phyloP scores from a whole-genome alignment of 2,888 invertebrate species.

The Macroteleia sp. region DNA sequence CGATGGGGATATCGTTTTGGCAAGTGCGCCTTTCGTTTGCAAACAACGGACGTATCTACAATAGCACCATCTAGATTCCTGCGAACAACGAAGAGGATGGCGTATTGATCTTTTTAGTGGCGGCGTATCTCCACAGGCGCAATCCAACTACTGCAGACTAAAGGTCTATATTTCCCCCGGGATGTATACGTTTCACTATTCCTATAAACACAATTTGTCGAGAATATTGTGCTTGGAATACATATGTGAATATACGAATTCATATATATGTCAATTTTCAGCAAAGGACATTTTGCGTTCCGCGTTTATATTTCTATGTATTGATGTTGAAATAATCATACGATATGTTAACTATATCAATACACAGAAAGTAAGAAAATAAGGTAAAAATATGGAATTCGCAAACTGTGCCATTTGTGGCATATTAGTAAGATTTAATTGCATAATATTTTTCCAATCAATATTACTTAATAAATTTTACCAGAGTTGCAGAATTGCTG shows the following conservation, averaged over 20 bases:
- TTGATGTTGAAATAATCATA: no score
- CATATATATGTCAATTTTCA: slow-evolving; percentile 54
- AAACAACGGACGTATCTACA: slow-evolving; percentile 67
- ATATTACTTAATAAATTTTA: no score
- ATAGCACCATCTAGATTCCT: slow-evolving; percentile 77
- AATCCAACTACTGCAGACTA: slow-evolving; percentile 78
- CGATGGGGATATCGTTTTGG: slow-evolving; percentile 64
- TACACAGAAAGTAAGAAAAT: no score
- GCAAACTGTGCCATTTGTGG: no score
- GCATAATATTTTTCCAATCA: no score
- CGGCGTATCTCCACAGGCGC: slow-evolving; percentile 80
- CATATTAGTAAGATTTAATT: no score
- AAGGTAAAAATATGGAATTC: no score
- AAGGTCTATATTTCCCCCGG: slow-evolving; percentile 84
- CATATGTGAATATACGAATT: slow-evolving; percentile 59
- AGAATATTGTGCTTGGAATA: slow-evolving; percentile 76
- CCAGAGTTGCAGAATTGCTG: no score
- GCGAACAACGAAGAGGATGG: slow-evolving; percentile 78
- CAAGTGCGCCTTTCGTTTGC: slow-evolving; percentile 64
- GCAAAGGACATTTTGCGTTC: no score
- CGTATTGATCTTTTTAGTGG: slow-evolving; percentile 84
- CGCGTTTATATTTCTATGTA: no score
- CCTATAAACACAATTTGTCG: slow-evolving; percentile 84
- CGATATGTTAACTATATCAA: no score
- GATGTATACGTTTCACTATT: slow-evolving; percentile 83